A percentile compares a stretch with the other conserved stretches of the same genome.
Conservation (phyloP, 1,140 invertebrate species). For the Laupala kohalensis region DNA sequence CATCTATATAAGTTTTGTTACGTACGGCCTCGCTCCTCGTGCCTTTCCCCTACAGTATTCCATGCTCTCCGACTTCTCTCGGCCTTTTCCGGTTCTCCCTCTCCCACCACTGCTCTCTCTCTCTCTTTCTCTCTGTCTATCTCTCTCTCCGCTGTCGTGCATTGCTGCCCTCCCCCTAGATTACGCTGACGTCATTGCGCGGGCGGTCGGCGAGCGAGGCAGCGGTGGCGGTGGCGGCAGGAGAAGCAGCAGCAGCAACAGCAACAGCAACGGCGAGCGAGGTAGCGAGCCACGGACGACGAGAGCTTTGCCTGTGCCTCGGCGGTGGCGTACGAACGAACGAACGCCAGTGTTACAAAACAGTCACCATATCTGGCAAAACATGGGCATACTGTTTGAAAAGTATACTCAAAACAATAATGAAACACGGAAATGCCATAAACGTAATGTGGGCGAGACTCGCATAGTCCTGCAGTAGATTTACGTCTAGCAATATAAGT, state of each 20-base stretch:
- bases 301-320: neutral
- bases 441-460: too few relatives aligned
- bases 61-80: neutral
- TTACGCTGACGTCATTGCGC: slow-evolving; percentile 13
- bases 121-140: slow-evolving; percentile 2
- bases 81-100: neutral
- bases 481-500: too few relatives aligned
- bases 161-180: slow-evolving; percentile 9
- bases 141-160: slow-evolving; percentile 1
- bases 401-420: neutral
- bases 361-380: neutral
- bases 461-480: too few relatives aligned
- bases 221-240: too few relatives aligned
- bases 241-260: too few relatives aligned
- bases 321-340: neutral
- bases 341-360: neutral
- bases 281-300: neutral
- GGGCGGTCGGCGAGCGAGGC: neutral
- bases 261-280: neutral
- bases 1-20: slow-evolving; percentile 10
- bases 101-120: neutral
- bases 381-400: neutral
- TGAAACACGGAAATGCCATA: too few relatives aligned
- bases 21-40: neutral
- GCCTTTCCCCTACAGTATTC: neutral